Evolutionary conservation across 1,140 invertebrate genomes (phyloP).

Genomic region (Pectinophora gossypiella): DNA sequence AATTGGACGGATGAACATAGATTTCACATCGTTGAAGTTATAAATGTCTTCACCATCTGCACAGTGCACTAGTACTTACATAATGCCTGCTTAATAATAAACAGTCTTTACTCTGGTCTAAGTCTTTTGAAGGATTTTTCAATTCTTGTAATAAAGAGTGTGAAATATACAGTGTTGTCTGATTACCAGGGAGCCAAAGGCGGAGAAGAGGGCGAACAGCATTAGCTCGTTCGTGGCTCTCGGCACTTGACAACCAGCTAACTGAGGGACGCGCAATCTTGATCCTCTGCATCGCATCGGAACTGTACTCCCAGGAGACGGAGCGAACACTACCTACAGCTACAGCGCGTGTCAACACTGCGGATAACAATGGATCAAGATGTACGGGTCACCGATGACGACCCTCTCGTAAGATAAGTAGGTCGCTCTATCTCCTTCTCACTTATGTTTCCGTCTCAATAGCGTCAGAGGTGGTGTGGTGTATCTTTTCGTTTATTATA

Average conservation of each 20-base stretch:
- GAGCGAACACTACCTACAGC: slow-evolving; percentile 26
- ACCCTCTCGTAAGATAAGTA: slow-evolving; percentile 7
- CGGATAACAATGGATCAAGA: slow-evolving; percentile 46
- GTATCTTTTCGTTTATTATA: slow-evolving; percentile 59
- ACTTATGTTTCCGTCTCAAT: slow-evolving; percentile 31
- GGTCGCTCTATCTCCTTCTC: slow-evolving; percentile 42
- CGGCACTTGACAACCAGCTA: slow-evolving; percentile 75
- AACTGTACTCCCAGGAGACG: slow-evolving; percentile 34
- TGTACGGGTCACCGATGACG: slow-evolving; percentile 18
- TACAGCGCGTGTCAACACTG: slow-evolving; percentile 27
- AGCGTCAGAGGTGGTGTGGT: slow-evolving; percentile 49
- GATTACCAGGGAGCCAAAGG: slow-evolving; percentile 71
- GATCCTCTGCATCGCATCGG: slow-evolving; percentile 57
- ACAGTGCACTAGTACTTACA: slow-evolving; percentile 30
- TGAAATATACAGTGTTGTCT: too few relatives aligned
- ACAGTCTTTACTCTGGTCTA: too few relatives aligned
- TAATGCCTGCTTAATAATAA: neutral
- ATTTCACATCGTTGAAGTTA: too few relatives aligned
- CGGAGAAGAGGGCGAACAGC: slow-evolving; percentile 76
- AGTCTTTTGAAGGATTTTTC: too few relatives aligned
- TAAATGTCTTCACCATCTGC: slow-evolving; percentile 37
- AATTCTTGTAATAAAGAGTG: too few relatives aligned
- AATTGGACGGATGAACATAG: too few relatives aligned
- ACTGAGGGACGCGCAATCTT: slow-evolving; percentile 66
- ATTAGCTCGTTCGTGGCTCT: slow-evolving; percentile 75